Evolutionary conservation across 2,888 invertebrate species (phyloP).

Genomic region (Corythucha ciliata): DNA sequence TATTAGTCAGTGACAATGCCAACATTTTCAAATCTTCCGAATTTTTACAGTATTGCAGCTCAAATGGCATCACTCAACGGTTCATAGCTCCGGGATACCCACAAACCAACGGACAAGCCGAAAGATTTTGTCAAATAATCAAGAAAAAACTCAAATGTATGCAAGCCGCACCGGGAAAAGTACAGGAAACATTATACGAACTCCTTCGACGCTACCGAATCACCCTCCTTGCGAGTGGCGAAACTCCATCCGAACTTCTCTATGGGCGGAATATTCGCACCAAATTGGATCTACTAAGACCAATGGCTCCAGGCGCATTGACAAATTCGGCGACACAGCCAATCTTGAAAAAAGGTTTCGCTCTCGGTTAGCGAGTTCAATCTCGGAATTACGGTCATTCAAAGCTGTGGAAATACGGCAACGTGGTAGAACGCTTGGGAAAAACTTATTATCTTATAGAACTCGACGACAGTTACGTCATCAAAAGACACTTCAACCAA

Average conservation of each 20-base stretch:
- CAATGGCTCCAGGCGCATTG: no score
- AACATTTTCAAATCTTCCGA: constrained; percentile 22
- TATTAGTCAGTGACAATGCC: constrained; percentile 23
- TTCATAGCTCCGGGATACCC: no score
- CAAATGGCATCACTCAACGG: constrained; percentile 13
- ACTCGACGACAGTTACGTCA: no score
- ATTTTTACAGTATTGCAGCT: background rate
- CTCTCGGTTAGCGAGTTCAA: background rate
- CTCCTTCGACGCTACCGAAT: background rate
- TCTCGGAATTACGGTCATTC: constrained; percentile 4
- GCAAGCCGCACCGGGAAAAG: background rate
- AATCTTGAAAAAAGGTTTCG: background rate
- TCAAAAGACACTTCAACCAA: no score
- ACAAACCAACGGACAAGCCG: constrained; percentile 11
- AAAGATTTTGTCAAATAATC: background rate
- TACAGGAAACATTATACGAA: constrained; percentile 1
- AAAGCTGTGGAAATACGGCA: no score
- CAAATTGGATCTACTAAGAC: constrained; percentile 4
- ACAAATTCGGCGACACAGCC: no score
- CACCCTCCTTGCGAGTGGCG: background rate
- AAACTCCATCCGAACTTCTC: constrained; percentile 6
- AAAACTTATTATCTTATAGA: no score
- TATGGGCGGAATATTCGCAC: constrained; percentile 2
- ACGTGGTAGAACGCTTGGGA: no score
- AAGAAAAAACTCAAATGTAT: background rate